Percentiles rank a stretch among this genome's conserved stretches.
Evolutionary conservation across 2,113 vertebrate genomes (phyloP).

Genomic region (Serinus canaria): DNA sequence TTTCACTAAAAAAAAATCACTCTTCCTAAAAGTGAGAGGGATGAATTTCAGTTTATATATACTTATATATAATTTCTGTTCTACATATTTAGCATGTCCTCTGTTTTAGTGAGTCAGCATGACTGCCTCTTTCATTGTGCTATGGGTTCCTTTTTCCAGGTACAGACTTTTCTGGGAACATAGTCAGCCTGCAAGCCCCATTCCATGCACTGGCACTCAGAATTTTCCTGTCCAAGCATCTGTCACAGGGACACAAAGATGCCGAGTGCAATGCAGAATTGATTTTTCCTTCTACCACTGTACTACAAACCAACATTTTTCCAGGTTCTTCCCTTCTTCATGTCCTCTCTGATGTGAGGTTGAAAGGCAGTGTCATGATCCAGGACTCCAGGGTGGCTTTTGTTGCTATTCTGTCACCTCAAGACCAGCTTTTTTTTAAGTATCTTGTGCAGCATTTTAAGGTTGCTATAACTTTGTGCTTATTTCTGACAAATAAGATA

Average conservation of each 20-base stretch:
- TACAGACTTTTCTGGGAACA: background rate
- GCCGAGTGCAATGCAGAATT: background rate
- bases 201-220: background rate
- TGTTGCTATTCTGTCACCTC: background rate
- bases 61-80: background rate
- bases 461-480: rapidly evolving
- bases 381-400: background rate
- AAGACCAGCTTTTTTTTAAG: background rate
- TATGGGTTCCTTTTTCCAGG: background rate
- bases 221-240: background rate
- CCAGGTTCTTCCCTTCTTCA: background rate
- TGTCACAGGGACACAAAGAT: background rate
- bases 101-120: background rate
- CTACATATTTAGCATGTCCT: background rate
- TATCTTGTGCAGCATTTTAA: background rate
- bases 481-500: background rate
- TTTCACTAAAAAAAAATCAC: background rate
- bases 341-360: background rate
- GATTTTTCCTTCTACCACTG: background rate
- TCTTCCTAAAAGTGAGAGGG: background rate
- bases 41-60: background rate
- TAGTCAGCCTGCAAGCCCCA: background rate
- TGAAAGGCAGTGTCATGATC: background rate
- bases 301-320: background rate
- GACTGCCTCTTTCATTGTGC: background rate